Evolutionary conservation across 2,113 vertebrate genomes (phyloP).

Genomic region (Labeo rohita): DNA sequence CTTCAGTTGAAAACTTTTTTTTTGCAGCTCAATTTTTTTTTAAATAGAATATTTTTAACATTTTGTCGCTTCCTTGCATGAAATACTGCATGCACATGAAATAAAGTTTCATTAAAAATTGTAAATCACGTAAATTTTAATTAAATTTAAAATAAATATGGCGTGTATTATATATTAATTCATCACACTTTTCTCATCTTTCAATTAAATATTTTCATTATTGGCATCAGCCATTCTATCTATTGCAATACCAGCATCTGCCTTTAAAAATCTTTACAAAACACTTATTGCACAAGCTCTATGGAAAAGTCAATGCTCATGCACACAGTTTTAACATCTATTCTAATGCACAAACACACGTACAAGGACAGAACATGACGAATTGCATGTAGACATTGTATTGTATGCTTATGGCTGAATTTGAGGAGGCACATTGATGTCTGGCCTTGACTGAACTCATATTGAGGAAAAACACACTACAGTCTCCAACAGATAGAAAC

Average conservation of each 20-base stretch:
- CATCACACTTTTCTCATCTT: neutral
- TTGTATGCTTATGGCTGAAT: neutral
- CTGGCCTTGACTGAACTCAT: conserved; percentile 28
- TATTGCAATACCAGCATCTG: neutral
- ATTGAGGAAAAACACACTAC: conserved; percentile 12
- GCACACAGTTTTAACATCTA: neutral
- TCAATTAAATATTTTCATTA: neutral
- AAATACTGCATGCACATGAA: too few species aligned
- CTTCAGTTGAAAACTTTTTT: too few species aligned
- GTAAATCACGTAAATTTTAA: too few species aligned
- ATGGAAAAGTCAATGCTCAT: neutral
- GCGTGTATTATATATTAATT: neutral
- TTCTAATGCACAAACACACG: neutral
- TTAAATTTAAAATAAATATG: neutral
- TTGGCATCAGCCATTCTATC: neutral
- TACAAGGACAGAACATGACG: neutral
- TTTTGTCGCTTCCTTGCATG: too few species aligned
- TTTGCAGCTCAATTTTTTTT: too few species aligned
- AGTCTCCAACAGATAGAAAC: conserved; percentile 32
- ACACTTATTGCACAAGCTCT: too few species aligned
- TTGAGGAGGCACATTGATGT: neutral
- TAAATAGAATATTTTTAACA: too few species aligned
- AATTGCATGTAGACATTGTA: neutral
- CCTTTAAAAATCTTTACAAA: neutral
- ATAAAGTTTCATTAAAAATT: too few species aligned